phyloP scores from a whole-genome alignment of 2,888 invertebrate species.

The Philonicus albiceps region DNA sequence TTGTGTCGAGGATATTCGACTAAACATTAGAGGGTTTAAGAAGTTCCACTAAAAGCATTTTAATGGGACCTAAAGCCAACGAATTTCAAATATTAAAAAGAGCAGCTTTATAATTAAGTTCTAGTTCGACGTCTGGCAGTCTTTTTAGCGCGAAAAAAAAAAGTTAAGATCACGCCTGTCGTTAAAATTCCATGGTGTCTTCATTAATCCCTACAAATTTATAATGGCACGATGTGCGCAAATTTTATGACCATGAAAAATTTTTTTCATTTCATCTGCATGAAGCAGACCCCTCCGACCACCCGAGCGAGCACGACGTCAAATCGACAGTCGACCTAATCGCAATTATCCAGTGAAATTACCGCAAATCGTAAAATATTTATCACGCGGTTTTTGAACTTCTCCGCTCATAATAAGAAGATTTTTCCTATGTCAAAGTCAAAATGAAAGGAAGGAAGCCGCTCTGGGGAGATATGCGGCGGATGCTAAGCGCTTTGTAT shows the following conservation, averaged over 20 bases:
- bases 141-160: neutral
- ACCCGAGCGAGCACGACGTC: neutral
- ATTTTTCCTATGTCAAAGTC: neutral
- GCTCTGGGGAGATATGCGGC: neutral
- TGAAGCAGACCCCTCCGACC: neutral
- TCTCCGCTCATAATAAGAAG: neutral
- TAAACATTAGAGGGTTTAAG: too few relatives aligned
- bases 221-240: neutral
- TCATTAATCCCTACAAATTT: neutral
- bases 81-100: too few relatives aligned
- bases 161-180: neutral
- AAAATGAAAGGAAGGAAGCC: conserved; percentile 34
- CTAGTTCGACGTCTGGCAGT: neutral
- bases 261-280: conserved; percentile 4
- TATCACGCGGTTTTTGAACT: conserved; percentile 42
- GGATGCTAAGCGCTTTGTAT: conserved; percentile 33
- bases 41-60: too few relatives aligned
- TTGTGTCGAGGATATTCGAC: too few relatives aligned
- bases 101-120: too few relatives aligned
- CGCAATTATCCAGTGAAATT: conserved; percentile 45
- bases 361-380: conserved; percentile 45
- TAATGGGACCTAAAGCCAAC: too few relatives aligned
- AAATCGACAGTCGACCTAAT: neutral
- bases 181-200: neutral
- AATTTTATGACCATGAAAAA: conserved; percentile 1